Percentiles rank a stretch among this genome's conserved stretches.
These are phyloP conservation scores for Etheostoma spectabile DNA, from an alignment of 2,113 vertebrate genomes.

Conservation along the genomic window DNA sequence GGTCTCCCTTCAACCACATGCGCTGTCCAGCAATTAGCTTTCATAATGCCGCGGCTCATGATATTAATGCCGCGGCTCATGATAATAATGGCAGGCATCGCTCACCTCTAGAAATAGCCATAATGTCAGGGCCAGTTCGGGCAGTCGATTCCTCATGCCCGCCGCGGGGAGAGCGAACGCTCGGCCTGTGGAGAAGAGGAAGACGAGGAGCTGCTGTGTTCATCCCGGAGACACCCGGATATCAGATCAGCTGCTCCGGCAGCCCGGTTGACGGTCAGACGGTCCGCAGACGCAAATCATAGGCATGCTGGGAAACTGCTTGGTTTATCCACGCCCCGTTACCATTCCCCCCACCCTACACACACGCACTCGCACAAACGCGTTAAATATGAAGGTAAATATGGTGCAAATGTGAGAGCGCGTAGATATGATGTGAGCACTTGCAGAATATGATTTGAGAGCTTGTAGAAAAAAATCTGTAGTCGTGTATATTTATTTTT, in stretches of 20 bases:
- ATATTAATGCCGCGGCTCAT: not conserved
- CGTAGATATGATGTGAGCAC: too few relatives aligned
- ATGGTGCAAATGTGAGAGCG: too few relatives aligned
- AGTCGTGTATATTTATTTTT: too few relatives aligned
- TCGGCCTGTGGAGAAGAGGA: constrained; percentile 28
- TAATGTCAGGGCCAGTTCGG: constrained; percentile 61
- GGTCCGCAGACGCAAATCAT: constrained; percentile 24
- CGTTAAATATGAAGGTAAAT: too few relatives aligned
- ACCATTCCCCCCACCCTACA: not conserved
- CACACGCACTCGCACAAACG: not conserved
- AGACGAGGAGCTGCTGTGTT: constrained; percentile 39
- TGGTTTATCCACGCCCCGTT: constrained; percentile 38
- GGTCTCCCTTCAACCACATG: not conserved
- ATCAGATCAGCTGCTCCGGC: not conserved
- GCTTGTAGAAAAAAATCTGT: too few relatives aligned
- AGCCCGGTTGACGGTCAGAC: not conserved
- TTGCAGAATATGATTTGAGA: too few relatives aligned
- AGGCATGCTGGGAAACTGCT: constrained; percentile 35
- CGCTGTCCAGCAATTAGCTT: not conserved
- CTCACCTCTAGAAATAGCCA: constrained; percentile 80
- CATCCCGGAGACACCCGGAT: constrained; percentile 36
- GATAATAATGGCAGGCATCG: not conserved
- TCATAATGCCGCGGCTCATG: too few relatives aligned
- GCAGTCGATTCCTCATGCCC: constrained; percentile 69
- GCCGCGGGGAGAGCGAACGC: constrained; percentile 25